A percentile compares a stretch with the other conserved stretches of the same genome.
phyloP scores from a whole-genome alignment of 2,797 vertebrate species.

The Cetoscarus ocellatus region DNA sequence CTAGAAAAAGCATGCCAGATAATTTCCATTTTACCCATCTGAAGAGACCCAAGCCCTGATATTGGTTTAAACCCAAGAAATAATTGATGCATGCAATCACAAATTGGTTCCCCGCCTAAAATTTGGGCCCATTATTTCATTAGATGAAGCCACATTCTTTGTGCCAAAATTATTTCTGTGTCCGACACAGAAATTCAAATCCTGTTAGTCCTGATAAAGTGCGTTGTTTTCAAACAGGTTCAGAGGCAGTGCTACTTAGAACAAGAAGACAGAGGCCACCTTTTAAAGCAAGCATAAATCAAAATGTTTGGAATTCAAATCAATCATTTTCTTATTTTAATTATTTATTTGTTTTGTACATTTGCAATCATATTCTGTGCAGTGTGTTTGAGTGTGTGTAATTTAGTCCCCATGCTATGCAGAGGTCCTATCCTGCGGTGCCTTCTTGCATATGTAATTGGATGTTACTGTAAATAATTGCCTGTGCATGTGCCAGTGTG shows the following conservation, averaged over 20 bases:
- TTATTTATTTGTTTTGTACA: constrained; percentile 52
- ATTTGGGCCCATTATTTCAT: constrained; percentile 88
- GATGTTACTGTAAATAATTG: constrained; percentile 89
- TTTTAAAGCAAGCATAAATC: constrained; percentile 61
- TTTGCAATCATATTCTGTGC: constrained; percentile 46
- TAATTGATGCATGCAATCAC: constrained; percentile 89
- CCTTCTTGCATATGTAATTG: constrained; percentile 87
- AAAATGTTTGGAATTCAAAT: constrained; percentile 45
- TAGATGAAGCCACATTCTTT: constrained; percentile 82
- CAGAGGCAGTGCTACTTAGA: constrained; percentile 68
- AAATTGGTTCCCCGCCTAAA: constrained; percentile 88
- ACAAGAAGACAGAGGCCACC: constrained; percentile 62
- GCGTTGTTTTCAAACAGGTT: constrained; percentile 67
- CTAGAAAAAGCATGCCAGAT: constrained; percentile 69
- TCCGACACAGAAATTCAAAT: constrained; percentile 86
- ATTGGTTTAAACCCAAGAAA: constrained; percentile 86
- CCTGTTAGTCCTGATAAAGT: constrained; percentile 82
- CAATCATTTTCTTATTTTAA: constrained; percentile 25
- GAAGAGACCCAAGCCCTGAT: constrained; percentile 78
- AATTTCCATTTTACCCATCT: constrained; percentile 82
- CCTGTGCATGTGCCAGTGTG: constrained; percentile 83
- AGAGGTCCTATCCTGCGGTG: constrained; percentile 80
- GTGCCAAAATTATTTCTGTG: constrained; percentile 85
- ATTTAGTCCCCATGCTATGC: constrained; percentile 72
- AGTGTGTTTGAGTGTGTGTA: constrained; percentile 44